A percentile compares a stretch with the other conserved stretches of the same genome.
Evolutionary conservation across 2,113 vertebrate genomes (phyloP).

Genomic region (Anoura caudifer): DNA sequence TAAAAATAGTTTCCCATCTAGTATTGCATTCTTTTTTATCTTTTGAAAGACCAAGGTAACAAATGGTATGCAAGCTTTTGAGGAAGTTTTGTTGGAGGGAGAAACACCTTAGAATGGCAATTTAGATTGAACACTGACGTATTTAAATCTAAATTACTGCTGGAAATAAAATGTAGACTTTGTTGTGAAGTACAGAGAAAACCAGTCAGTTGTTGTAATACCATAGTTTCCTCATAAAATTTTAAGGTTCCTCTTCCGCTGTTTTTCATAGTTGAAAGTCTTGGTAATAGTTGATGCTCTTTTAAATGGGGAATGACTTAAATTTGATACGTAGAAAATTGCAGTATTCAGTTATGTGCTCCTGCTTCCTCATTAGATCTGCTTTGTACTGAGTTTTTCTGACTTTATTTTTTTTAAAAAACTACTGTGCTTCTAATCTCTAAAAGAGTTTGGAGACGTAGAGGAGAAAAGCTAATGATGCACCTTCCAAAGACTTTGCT

Average conservation of each 20-base stretch:
- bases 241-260: not conserved
- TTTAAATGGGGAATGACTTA: constrained; percentile 25
- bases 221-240: not conserved
- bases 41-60: constrained; percentile 13
- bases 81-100: constrained; percentile 22
- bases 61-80: not conserved
- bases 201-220: not conserved
- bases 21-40: not conserved
- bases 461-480: not conserved
- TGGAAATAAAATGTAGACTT: constrained; percentile 42
- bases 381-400: not conserved
- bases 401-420: not conserved
- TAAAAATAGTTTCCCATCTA: not conserved
- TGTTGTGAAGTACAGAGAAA: not conserved
- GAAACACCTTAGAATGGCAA: not conserved
- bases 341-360: not conserved
- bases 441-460: not conserved
- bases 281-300: not conserved
- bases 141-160: not conserved
- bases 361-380: not conserved
- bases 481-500: not conserved
- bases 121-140: not conserved
- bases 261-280: not conserved
- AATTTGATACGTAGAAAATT: constrained; percentile 8
- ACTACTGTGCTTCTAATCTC: not conserved